These are phyloP conservation scores for Amphiprion clarkii DNA, from an alignment of 2,797 vertebrate genomes.

Conservation along the genomic window DNA sequence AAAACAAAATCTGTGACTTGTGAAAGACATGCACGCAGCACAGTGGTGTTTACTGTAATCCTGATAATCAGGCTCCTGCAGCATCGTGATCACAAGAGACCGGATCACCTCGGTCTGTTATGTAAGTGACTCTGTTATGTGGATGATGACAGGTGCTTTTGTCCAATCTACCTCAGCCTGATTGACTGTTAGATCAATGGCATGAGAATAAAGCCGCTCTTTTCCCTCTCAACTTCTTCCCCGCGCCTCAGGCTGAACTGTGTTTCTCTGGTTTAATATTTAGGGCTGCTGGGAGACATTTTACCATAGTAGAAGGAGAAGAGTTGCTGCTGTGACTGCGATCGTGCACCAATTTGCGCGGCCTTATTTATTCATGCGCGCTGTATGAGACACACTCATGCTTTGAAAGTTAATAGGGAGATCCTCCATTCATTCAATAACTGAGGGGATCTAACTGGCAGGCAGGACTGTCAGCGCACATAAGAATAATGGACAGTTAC, in stretches of 20 bases:
- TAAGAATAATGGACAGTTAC: constrained; percentile 39
- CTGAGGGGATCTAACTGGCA: constrained; percentile 44
- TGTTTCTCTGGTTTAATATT: constrained; percentile 44
- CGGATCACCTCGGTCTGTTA: constrained; percentile 39
- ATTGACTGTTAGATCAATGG: constrained; percentile 58
- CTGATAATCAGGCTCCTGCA: constrained; percentile 41
- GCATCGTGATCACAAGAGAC: constrained; percentile 39
- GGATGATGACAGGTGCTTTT: constrained; percentile 63
- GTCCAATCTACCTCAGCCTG: constrained; percentile 40
- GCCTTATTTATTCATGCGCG: constrained; percentile 17
- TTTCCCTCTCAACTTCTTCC: constrained; percentile 20
- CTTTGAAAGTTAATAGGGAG: constrained; percentile 60
- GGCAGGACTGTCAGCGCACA: constrained; percentile 43
- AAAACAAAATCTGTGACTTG: constrained; percentile 13
- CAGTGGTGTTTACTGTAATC: constrained; percentile 24
- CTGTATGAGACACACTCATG: constrained; percentile 23
- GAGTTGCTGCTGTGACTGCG: constrained; percentile 16
- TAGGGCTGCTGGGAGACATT: constrained; percentile 9
- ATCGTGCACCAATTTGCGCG: neutral
- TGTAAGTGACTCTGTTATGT: constrained; percentile 40
- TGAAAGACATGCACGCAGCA: constrained; percentile 13
- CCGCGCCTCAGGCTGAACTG: constrained; percentile 42
- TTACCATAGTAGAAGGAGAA: constrained; percentile 1
- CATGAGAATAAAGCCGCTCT: constrained; percentile 60
- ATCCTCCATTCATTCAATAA: constrained; percentile 62